Evolutionary conservation across 2,888 invertebrate species (phyloP).

Genomic region (Epicampocera succincta): DNA sequence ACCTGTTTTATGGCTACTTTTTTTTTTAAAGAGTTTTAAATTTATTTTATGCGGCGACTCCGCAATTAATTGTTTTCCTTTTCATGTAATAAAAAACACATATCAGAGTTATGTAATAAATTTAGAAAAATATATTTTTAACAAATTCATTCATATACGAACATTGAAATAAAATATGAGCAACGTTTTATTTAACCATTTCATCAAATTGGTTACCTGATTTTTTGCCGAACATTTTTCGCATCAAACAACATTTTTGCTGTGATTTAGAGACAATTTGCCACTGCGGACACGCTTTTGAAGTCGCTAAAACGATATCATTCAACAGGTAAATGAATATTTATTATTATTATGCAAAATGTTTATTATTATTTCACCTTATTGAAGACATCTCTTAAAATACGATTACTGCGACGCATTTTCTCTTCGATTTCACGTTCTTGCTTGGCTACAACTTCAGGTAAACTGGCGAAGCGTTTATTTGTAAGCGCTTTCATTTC

Average conservation of each 20-base stretch:
- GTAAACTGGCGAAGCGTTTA: conserved; percentile 86
- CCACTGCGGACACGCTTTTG: conserved; percentile 79
- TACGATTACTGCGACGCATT: conserved; percentile 86
- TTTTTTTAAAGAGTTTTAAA: no score
- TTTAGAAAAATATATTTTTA: no score
- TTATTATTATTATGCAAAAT: background rate
- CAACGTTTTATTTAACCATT: no score
- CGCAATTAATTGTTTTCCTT: no score
- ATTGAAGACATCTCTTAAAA: conserved; percentile 90
- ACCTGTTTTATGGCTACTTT: no score
- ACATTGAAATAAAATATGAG: no score
- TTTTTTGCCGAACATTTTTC: no score
- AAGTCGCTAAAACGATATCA: conserved; percentile 74
- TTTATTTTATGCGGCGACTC: no score
- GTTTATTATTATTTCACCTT: conserved; percentile 82
- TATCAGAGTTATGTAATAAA: no score
- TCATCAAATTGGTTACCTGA: no score
- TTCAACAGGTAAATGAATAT: background rate
- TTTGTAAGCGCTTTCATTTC: conserved; percentile 85
- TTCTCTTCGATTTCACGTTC: conserved; percentile 84
- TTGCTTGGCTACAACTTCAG: conserved; percentile 87
- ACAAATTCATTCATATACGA: no score
- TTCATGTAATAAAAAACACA: no score
- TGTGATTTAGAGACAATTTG: conserved; percentile 79
- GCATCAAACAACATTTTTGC: conserved; percentile 77